Evolutionary conservation across 1,140 invertebrate genomes (phyloP), one percentile per base, ranked within the genome.

Genomic region (Bilobella aurantiaca): DNA sequence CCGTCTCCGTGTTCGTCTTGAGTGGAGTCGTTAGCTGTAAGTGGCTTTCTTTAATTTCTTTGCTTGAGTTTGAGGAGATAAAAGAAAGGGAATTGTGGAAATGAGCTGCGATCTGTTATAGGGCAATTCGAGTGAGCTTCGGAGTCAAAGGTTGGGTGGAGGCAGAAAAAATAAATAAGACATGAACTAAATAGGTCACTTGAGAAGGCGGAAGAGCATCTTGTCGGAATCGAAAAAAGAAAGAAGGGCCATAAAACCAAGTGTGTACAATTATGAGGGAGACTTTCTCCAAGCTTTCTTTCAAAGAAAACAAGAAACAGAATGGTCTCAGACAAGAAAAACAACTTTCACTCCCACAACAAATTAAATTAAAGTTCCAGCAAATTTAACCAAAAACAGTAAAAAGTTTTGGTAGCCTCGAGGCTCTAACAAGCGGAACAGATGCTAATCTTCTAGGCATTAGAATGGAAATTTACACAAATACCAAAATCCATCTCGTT

Each of bases 51-150:
- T 42, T 42, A 12, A 42, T 12, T 42, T 42, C 34, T 8, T 42
- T 42, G 8, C 18, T 30, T 47, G 62, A 37, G 25, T 47, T 46
- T 21, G 62, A 57, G 62, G 62, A 63, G 31, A 56, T 53, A 57
- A 31, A 63, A 30, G 62, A 63, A 58, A 42, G 42, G 25, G 63
- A 64, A 31, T 53, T 46, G 56, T n/a, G 56, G 31, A 58, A 64
- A 64, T 64, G 56, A 64, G 58, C 49, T 64, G 63, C 34, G 58
- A 42, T 42, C 34, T 42, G 5, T 42, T 42, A 42, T 42, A 8
- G 34, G 16, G 23, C 30, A 8, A 14, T 58, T 29, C 57, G 18
- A 16, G 21, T 5, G 18, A 18, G 25, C 57, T 58, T n/a, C 30
- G 18, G 8, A 12, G 2, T 58, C 8, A 27, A 21, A 56, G 49